Percentiles rank a stretch among this genome's conserved stretches.
Conservation (phyloP, 2,888 invertebrate species). For the Drosophila meridionalis region DNA sequence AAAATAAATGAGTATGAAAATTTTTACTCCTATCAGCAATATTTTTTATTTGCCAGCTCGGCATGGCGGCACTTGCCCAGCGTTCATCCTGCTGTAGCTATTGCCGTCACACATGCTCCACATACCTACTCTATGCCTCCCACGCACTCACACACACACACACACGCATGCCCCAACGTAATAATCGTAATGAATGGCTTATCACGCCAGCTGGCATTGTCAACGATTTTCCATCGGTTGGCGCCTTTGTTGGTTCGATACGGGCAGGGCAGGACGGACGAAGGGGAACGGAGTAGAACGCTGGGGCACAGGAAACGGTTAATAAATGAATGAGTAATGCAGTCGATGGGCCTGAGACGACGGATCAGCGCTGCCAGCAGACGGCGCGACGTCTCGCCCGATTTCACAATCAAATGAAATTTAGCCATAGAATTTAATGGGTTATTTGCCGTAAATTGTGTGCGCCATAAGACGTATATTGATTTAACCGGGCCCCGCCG, state of each 20-base stretch:
- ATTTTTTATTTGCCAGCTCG: constrained; percentile 71
- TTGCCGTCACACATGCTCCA: constrained; percentile 24
- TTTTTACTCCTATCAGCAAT: constrained; percentile 80
- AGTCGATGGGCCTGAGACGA: constrained; percentile 43
- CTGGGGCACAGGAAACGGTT: constrained; percentile 66
- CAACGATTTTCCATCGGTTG: constrained; percentile 70
- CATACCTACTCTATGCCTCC: background rate
- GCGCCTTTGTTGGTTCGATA: constrained; percentile 78
- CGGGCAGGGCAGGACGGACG: constrained; percentile 1
- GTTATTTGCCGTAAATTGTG: constrained; percentile 69
- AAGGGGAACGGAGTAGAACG: constrained; percentile 6
- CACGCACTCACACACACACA: constrained; percentile 7
- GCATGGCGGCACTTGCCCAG: constrained; percentile 23
- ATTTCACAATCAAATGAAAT: constrained; percentile 74
- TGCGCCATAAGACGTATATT: constrained; percentile 63
- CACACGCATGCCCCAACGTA: constrained; percentile 49
- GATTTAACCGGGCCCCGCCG: constrained; percentile 52
- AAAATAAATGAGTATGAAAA: constrained; percentile 81
- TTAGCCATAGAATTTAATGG: constrained; percentile 79
- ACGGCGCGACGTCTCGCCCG: constrained; percentile 51
- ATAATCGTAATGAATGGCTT: constrained; percentile 82
- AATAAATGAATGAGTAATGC: constrained; percentile 78
- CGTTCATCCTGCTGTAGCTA: constrained; percentile 42
- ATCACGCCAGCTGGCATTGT: constrained; percentile 81
- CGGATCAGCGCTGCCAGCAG: constrained; percentile 35